Percentiles rank a stretch among this genome's conserved stretches.
phyloP scores from a whole-genome alignment of 2,797 vertebrate genomes.

The Aldrovandia affinis region DNA sequence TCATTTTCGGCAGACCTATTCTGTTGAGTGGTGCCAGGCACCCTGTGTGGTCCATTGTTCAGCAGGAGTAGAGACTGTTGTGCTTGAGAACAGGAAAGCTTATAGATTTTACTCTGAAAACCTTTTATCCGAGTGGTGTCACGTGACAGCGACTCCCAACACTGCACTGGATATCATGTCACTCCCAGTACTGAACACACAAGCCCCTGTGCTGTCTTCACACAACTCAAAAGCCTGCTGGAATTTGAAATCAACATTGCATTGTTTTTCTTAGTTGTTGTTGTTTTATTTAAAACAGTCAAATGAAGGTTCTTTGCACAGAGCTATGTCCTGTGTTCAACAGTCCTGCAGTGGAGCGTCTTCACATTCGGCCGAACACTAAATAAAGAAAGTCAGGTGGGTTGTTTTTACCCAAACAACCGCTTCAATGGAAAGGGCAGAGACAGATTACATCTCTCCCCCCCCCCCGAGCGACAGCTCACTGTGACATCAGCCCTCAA shows the following conservation, averaged over 20 bases:
- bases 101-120: slow-evolving; percentile 33
- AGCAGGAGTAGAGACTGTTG: neutral
- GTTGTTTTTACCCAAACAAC: slow-evolving; percentile 74
- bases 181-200: slow-evolving; percentile 21
- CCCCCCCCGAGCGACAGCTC: slow-evolving; percentile 72
- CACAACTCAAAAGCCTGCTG: neutral
- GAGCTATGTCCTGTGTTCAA: neutral
- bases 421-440: slow-evolving; percentile 75
- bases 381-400: slow-evolving; percentile 15
- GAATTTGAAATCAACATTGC: neutral
- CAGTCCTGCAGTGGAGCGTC: neutral
- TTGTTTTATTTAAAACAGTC: too few species aligned
- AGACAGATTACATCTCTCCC: slow-evolving; percentile 86
- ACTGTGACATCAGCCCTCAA: slow-evolving; percentile 80
- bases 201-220: neutral
- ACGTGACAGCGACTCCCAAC: slow-evolving; percentile 25
- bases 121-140: slow-evolving; percentile 21
- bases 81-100: neutral
- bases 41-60: neutral
- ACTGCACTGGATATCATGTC: slow-evolving; percentile 30
- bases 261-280: too few species aligned
- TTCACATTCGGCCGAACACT: neutral
- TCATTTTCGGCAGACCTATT: neutral
- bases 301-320: neutral
- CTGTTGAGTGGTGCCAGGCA: neutral